Percentiles rank a stretch among this genome's conserved stretches.
Conservation (phyloP, 2,113 vertebrate genomes). For the Onychostruthus taczanowskii region DNA sequence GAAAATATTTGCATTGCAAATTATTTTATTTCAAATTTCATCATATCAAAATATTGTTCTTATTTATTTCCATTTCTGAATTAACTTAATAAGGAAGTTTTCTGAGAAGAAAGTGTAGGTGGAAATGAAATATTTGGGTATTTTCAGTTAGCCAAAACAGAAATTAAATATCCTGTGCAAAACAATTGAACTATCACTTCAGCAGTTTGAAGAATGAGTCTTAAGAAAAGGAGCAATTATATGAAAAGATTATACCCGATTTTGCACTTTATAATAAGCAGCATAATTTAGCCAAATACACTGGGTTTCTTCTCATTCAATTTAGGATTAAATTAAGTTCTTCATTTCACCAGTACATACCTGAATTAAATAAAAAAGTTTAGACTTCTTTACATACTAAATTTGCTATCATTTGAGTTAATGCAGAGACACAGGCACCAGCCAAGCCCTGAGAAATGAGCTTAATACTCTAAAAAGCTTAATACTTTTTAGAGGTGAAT, state of each 20-base stretch:
- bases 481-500: not conserved
- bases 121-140: not conserved
- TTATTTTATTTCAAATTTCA: not conserved
- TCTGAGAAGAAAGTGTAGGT: not conserved
- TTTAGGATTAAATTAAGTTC: slow-evolving; percentile 1
- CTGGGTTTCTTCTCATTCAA: not conserved
- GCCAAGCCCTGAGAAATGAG: not conserved
- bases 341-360: not conserved
- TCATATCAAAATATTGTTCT: not conserved
- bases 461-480: not conserved
- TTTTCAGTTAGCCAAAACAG: not conserved
- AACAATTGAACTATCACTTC: not conserved
- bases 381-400: not conserved
- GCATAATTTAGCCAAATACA: not conserved
- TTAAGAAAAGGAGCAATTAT: not conserved
- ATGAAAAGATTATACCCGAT: not conserved
- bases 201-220: not conserved
- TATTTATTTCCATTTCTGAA: not conserved
- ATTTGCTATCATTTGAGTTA: not conserved
- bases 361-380: not conserved
- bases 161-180: not conserved
- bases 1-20: not conserved
- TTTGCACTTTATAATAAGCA: not conserved
- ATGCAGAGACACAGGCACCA: not conserved
- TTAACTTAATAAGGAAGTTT: not conserved